Evolutionary conservation across 2,888 invertebrate genomes (phyloP).

Genomic region (Neoitamus cyanurus): DNA sequence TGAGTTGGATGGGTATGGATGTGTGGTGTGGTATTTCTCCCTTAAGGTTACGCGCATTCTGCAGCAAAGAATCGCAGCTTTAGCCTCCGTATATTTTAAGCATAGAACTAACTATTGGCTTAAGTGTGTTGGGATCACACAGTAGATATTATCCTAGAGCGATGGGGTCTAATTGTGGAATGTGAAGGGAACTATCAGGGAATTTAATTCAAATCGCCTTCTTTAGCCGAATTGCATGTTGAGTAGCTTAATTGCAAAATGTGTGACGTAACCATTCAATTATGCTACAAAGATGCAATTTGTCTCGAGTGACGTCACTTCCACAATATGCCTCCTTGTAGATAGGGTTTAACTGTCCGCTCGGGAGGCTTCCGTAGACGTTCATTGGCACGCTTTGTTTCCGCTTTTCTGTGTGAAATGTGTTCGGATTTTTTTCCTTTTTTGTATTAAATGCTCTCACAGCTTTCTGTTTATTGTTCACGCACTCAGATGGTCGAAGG

Average conservation of each 20-base stretch:
- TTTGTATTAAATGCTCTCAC: not conserved
- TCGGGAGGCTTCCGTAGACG: not conserved
- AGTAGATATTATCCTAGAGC: not conserved
- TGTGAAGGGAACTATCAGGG: not conserved
- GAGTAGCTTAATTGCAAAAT: too few species aligned
- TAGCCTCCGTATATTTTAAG: not conserved
- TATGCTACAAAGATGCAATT: not conserved
- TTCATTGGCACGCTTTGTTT: not conserved
- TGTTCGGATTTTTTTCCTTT: not conserved
- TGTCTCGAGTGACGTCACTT: not conserved
- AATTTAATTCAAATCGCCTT: not conserved
- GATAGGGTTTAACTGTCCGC: not conserved
- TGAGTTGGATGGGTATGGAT: slow-evolving; percentile 44
- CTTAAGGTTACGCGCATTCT: not conserved
- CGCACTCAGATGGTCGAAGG: not conserved
- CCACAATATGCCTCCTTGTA: not conserved
- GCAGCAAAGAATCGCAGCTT: not conserved
- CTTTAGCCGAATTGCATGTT: not conserved
- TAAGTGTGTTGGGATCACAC: not conserved
- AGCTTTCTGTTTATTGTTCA: not conserved
- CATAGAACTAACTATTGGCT: not conserved
- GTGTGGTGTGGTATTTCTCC: not conserved
- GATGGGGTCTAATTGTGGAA: not conserved
- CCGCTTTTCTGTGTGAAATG: not conserved
- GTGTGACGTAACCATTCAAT: not conserved